phyloP scores from a whole-genome alignment of 1,140 invertebrate species.

The Rhizoglyphus robini region DNA sequence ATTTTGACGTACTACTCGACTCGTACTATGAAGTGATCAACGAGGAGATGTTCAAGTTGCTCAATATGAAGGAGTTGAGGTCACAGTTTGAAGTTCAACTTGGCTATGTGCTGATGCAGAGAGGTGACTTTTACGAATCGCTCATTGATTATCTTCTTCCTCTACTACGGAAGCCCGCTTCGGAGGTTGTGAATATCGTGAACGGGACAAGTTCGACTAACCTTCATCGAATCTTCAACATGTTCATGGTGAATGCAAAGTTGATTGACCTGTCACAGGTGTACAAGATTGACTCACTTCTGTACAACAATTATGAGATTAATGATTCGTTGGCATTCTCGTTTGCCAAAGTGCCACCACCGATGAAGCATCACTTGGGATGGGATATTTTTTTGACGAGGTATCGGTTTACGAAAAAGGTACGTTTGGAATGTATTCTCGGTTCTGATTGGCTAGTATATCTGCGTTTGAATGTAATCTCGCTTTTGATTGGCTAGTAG shows the following conservation, averaged over 20 bases:
- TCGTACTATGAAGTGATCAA: conserved; percentile 16
- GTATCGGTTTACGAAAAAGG: not conserved
- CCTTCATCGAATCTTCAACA: conserved; percentile 12
- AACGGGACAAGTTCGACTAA: not conserved
- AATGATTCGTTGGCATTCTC: not conserved
- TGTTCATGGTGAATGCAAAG: conserved; percentile 13
- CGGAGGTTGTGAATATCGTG: not conserved
- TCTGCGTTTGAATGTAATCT: no score
- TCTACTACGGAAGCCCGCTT: conserved; percentile 3
- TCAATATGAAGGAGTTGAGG: not conserved
- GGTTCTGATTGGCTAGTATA: no score
- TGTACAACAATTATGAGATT: not conserved
- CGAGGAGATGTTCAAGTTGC: conserved; percentile 9
- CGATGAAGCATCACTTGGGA: not conserved
- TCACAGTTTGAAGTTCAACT: not conserved
- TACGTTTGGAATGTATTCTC: no score
- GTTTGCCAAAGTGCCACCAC: not conserved
- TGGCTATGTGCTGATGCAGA: not conserved
- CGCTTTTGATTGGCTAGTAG: no score
- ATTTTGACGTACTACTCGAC: conserved; percentile 2
- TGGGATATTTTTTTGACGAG: not conserved
- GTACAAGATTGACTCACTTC: conserved; percentile 8
- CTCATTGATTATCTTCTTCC: conserved; percentile 12
- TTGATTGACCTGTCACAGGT: conserved; percentile 1
- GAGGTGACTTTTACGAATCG: not conserved